A percentile compares a stretch with the other conserved stretches of the same genome.
Evolutionary conservation across 2,113 vertebrate species (phyloP).

Genomic region (Bungarus multicinctus): DNA sequence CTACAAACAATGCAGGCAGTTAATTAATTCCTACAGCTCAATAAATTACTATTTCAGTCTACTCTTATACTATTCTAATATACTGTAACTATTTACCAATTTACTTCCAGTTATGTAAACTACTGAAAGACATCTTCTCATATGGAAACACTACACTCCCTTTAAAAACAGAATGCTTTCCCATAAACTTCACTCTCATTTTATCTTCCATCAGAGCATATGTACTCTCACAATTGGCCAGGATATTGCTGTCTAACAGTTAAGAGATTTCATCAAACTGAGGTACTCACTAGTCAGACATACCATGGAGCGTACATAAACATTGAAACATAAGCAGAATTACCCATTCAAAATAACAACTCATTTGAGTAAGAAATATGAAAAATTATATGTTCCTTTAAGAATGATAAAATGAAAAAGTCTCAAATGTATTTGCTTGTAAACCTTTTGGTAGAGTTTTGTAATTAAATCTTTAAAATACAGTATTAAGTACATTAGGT

Average conservation of each 20-base stretch:
- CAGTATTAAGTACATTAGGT: background rate
- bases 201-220: background rate
- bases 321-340: conserved; percentile 5
- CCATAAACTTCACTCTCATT: background rate
- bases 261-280: background rate
- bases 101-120: conserved; percentile 42
- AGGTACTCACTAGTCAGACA: background rate
- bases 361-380: background rate
- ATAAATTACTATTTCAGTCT: conserved; percentile 32
- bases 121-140: background rate
- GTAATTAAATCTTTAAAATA: background rate
- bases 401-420: background rate
- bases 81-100: conserved; percentile 27
- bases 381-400: background rate
- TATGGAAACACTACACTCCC: background rate
- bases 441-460: background rate
- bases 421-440: background rate
- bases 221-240: background rate
- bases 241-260: background rate
- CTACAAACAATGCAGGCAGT: conserved; percentile 26
- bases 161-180: conserved; percentile 10
- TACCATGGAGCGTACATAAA: background rate
- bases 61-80: conserved; percentile 32
- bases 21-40: background rate
- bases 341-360: background rate